Evolutionary conservation across 2,797 vertebrate genomes (phyloP), one percentile per base, ranked within the genome.

Genomic region (Darevskia nairensis): DNA sequence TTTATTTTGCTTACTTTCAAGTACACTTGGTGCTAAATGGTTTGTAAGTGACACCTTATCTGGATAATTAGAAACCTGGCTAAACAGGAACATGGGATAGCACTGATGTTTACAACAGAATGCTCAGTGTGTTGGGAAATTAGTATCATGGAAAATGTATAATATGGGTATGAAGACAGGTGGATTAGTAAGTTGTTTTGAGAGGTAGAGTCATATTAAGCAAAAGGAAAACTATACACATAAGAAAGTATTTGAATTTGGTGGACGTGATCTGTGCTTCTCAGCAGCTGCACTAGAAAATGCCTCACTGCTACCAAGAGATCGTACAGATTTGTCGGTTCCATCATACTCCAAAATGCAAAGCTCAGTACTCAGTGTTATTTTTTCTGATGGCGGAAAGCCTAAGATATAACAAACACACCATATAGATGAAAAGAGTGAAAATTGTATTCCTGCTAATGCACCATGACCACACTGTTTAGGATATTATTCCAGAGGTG

Each of bases 291-390:
- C 66, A 82, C 79, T 27, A 84, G 50, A 82, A 87, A 89, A 19
- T n/a, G 78, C 59, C 77, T 50, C 91, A 50, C 85, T 55, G n/a
- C 79, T 92, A 17, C 27, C 25, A 91, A 84, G 80, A 86, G 85
- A 91, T 91, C 91, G 90, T 94, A 82, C 81, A 89, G 59, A 88
- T 90, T 88, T 92, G 89, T 91, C 88, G 90, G 17, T 68, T 88
- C 90, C 84, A 92, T 87, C 75, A 90, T 82, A 91, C 77, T 90
- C 68, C 69, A 88, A 91, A 93, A 61, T 79, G 89, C 78, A 89
- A 55, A 85, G 91, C 77, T 84, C 71, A 13, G 55, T 64, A 13
- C 69, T 89, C 35, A 77, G 77, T 80, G 10, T 9, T 80, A 6
- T 23, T 86, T 11, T 32, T 50, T 50, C 15, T 21, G n/a, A 76